Conservation (phyloP, 2,113 vertebrate species). For the Muntiacus reevesi region DNA sequence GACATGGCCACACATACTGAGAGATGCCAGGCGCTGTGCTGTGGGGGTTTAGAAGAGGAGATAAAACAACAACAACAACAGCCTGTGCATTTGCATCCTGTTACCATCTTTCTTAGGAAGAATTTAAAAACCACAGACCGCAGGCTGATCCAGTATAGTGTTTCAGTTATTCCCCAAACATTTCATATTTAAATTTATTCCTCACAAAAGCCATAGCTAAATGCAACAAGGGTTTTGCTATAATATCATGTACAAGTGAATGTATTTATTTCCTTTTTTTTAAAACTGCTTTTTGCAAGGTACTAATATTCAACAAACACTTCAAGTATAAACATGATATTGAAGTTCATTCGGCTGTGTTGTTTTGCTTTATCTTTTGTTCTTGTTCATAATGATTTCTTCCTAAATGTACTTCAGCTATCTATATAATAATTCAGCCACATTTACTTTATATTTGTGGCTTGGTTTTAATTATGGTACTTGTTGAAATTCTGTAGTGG, state of each 20-base stretch:
- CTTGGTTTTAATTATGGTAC: neutral
- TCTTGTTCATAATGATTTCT: neutral
- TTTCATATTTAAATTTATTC: neutral
- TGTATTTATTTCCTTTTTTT: neutral
- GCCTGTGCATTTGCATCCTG: neutral
- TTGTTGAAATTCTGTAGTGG: neutral
- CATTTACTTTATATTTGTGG: neutral
- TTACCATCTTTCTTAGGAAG: neutral
- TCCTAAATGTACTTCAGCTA: neutral
- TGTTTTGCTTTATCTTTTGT: neutral
- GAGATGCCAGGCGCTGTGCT: neutral
- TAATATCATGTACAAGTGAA: neutral
- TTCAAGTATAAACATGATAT: neutral
- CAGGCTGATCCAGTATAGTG: neutral
- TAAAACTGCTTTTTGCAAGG: neutral
- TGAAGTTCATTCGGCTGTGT: neutral
- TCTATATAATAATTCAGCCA: neutral
- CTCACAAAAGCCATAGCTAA: neutral
- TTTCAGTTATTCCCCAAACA: conserved; percentile 1
- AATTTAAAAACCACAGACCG: neutral
- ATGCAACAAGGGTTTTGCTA: neutral
- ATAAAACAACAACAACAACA: neutral
- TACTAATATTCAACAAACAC: neutral
- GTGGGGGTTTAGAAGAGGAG: neutral
- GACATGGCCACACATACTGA: neutral